Conservation (phyloP, 2,888 invertebrate genomes). For the Sphecodes monilicornis region DNA sequence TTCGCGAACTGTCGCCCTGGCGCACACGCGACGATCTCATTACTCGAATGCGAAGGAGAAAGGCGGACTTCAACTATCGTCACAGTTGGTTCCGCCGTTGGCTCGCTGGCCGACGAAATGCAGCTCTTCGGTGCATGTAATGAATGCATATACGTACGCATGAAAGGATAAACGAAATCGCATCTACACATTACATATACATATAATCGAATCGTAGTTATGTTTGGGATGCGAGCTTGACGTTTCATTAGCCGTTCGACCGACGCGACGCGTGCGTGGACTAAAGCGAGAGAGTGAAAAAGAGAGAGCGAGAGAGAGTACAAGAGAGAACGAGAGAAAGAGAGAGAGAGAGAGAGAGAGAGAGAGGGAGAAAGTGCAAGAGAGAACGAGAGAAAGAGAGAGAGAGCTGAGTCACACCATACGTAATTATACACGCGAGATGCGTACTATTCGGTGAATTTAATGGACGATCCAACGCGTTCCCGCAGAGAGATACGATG, state of each 20-base stretch:
- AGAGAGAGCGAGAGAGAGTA: neutral
- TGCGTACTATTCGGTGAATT: constrained; percentile 26
- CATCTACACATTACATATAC: constrained; percentile 53
- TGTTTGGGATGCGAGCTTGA: constrained; percentile 66
- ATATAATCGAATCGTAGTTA: constrained; percentile 69
- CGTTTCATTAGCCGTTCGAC: constrained; percentile 68
- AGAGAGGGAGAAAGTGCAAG: neutral
- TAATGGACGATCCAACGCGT: constrained; percentile 14
- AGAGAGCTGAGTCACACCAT: constrained; percentile 7
- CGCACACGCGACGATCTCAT: constrained; percentile 38
- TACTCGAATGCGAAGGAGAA: constrained; percentile 12
- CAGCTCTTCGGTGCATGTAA: constrained; percentile 60
- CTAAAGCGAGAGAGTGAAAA: neutral
- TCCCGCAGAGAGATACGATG: constrained; percentile 33
- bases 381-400: neutral
- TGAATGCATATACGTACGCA: constrained; percentile 69
- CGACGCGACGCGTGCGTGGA: constrained; percentile 41
- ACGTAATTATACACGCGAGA: constrained; percentile 30
- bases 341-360: neutral
- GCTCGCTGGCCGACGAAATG: constrained; percentile 16
- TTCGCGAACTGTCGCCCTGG: constrained; percentile 13
- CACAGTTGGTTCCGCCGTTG: neutral
- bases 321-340: neutral
- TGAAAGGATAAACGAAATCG: constrained; percentile 61
- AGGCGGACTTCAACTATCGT: neutral